Base-by-base conservation (phyloP, 2,797 vertebrate species). In the Pangasius larnaudii region DNA sequence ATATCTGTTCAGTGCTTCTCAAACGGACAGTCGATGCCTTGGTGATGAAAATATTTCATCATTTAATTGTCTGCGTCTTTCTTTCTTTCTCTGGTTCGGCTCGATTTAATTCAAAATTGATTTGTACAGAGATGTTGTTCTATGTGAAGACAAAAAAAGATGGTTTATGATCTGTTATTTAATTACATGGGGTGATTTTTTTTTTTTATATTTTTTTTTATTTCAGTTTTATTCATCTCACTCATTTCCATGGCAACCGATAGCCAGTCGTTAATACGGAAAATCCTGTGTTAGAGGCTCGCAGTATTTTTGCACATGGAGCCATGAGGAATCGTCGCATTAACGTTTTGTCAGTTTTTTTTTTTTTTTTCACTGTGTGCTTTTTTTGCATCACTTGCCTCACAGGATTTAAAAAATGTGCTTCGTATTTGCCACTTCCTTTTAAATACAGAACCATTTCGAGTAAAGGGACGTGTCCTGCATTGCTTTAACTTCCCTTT, bases 1-100 rank as follows among this genome's bases (percentile, higher is more conserved):
- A 83, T 93, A 93, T 94, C 69, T 75, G 86, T 90, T 89, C 58
- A 18, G 10, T 13, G 65, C 30, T 89, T 69, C 4, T 11, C n/a
- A 91, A 42, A 92, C 78, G 86, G 92, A 91, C 91, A 82, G 92
- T 84, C 14, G 69, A 93, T 92, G 93, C 93, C 92, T 95, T 94
- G 90, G 89, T 86, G 89, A 89, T 71, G 91, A 92, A 92, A 94
- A 67, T 27, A 42, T 92, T 91, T 93, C 90, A 90, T 92, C 61
- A 19, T 87, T 85, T 87, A 88, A 91, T 92, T 81, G 10, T 86
- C 85, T 91, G 81, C 33, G 86, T 39, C 36, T 39, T 39, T 91
- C 91, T 89, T 83, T 46, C 30, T 14, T 24, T 46, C 36, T 83
- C 75, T 22, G 19, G 8, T 1, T 85, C 30, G 59, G 74, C 53